phyloP scores from a whole-genome alignment of 2,113 vertebrate genomes.

The Grantiella picta region DNA sequence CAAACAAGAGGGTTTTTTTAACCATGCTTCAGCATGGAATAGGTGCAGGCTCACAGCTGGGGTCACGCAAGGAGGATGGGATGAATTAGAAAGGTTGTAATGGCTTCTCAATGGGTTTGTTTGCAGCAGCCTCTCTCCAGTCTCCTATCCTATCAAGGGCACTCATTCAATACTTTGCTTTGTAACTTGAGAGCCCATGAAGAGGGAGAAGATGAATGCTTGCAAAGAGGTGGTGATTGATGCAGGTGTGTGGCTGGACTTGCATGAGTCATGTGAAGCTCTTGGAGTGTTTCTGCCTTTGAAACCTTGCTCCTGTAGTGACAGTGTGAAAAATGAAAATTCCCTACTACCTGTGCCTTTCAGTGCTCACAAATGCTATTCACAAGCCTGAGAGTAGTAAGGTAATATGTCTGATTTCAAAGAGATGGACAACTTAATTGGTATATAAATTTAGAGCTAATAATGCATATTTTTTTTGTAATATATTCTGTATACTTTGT shows the following conservation, averaged over 20 bases:
- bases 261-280: not conserved
- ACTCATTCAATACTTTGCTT: not conserved
- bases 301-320: not conserved
- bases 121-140: not conserved
- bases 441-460: conserved; percentile 37
- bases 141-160: not conserved
- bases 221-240: not conserved
- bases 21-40: not conserved
- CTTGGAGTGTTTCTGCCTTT: not conserved
- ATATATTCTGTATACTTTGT: not conserved
- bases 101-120: not conserved
- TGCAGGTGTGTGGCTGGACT: not conserved
- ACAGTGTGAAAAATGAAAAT: not conserved
- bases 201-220: not conserved
- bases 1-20: not conserved
- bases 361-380: not conserved
- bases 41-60: not conserved
- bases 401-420: conserved; percentile 39
- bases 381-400: not conserved
- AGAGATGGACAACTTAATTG: conserved; percentile 51
- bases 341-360: not conserved
- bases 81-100: not conserved
- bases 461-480: conserved; percentile 3
- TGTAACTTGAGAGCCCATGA: not conserved
- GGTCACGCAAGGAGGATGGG: not conserved